Evolutionary conservation across 2,888 invertebrate genomes (phyloP).

Genomic region (Embidobia sp.): DNA sequence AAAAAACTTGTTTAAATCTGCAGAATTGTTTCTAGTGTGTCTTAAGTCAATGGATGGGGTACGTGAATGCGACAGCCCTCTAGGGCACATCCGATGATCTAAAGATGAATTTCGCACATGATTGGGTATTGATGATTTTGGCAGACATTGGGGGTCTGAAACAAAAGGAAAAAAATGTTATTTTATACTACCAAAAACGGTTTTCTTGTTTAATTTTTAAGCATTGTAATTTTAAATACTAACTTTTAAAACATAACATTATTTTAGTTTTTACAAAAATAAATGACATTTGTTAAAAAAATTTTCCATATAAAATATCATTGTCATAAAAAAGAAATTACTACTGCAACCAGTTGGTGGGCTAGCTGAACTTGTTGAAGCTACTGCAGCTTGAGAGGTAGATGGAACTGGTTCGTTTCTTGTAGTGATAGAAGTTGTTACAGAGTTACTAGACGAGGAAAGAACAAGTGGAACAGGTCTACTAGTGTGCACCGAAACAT

Average conservation of each 20-base stretch:
- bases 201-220: too few relatives aligned
- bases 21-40: constrained; percentile 88
- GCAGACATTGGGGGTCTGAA: constrained; percentile 71
- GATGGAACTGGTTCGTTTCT: constrained; percentile 56
- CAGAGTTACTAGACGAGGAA: constrained; percentile 64
- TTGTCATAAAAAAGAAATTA: constrained; percentile 35
- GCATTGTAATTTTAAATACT: too few relatives aligned
- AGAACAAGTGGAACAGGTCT: constrained; percentile 67
- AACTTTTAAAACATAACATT: too few relatives aligned
- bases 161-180: neutral
- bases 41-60: constrained; percentile 91
- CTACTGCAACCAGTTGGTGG: constrained; percentile 69
- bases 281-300: too few relatives aligned
- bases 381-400: constrained; percentile 49
- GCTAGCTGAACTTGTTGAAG: constrained; percentile 63
- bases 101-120: constrained; percentile 91
- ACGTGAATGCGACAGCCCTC: constrained; percentile 87
- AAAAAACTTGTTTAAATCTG: constrained; percentile 88
- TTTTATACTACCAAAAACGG: too few relatives aligned
- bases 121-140: constrained; percentile 67
- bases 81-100: constrained; percentile 85
- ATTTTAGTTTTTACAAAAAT: too few relatives aligned
- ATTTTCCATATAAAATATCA: too few relatives aligned
- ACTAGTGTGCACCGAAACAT: constrained; percentile 77
- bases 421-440: constrained; percentile 68